Conservation (phyloP, 2,797 vertebrate genomes). For the Vespertilio murinus region DNA sequence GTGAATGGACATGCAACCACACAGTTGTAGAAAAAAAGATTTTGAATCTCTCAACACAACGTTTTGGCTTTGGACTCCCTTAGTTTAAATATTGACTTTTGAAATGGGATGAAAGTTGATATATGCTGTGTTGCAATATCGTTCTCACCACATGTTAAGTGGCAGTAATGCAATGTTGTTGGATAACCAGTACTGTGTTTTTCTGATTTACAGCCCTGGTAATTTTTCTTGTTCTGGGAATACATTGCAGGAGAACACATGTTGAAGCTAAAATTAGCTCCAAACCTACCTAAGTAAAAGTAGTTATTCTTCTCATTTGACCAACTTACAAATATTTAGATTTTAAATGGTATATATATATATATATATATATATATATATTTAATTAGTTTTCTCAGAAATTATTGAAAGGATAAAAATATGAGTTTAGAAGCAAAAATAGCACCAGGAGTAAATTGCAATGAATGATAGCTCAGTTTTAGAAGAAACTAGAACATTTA, state of each 20-base stretch:
- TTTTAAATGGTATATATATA: slow-evolving; percentile 56
- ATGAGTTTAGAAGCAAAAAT: slow-evolving; percentile 26
- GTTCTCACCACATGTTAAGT: slow-evolving; percentile 61
- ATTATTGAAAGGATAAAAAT: slow-evolving; percentile 14
- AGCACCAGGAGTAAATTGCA: neutral
- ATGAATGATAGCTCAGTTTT: slow-evolving; percentile 14
- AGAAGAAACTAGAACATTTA: neutral
- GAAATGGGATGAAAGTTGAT: slow-evolving; percentile 68
- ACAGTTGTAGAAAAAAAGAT: slow-evolving; percentile 5
- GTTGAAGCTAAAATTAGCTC: slow-evolving; percentile 60
- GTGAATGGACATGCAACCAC: neutral
- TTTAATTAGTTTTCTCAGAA: slow-evolving; percentile 26
- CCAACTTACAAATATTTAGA: slow-evolving; percentile 36
- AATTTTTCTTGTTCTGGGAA: slow-evolving; percentile 65
- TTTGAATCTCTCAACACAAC: slow-evolving; percentile 31
- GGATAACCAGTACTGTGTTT: slow-evolving; percentile 15
- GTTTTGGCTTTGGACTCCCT: slow-evolving; percentile 43
- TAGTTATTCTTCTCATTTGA: slow-evolving; percentile 48
- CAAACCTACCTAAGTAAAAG: slow-evolving; percentile 34
- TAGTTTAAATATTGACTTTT: slow-evolving; percentile 73
- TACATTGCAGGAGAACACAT: slow-evolving; percentile 20
- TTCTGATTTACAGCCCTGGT: slow-evolving; percentile 56
- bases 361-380: neutral
- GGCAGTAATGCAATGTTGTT: slow-evolving; percentile 25
- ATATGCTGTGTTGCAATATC: slow-evolving; percentile 28